These are phyloP conservation scores for Caenorhabditis sp. DNA, from an alignment of 2,888 invertebrate genomes.

Conservation along the genomic window DNA sequence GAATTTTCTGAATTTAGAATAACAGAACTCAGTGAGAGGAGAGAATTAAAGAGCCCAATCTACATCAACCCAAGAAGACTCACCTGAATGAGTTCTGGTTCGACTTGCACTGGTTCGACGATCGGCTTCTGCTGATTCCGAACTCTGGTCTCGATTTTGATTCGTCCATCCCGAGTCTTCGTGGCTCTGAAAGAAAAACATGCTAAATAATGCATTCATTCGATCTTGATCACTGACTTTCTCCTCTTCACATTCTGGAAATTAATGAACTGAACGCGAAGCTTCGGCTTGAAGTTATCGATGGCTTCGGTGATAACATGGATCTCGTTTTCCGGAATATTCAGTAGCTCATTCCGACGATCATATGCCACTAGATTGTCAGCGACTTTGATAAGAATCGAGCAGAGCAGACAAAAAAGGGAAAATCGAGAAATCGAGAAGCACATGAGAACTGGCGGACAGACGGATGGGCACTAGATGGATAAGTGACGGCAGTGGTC, in stretches of 20 bases:
- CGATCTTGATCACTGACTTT: slow-evolving; percentile 34
- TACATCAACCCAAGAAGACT: background rate
- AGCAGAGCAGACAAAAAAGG: slow-evolving; percentile 21
- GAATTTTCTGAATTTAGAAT: too few relatives aligned
- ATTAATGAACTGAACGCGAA: slow-evolving; percentile 51
- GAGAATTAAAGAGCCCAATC: background rate
- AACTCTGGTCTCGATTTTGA: slow-evolving; percentile 37
- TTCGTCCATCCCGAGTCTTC: slow-evolving; percentile 33
- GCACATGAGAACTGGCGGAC: slow-evolving; percentile 20
- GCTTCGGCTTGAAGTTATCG: slow-evolving; percentile 56
- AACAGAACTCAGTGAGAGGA: too few relatives aligned
- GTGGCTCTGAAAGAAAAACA: slow-evolving; percentile 42
- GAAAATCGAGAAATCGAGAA: slow-evolving; percentile 46
- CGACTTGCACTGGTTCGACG: slow-evolving; percentile 55
- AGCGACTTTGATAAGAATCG: slow-evolving; percentile 13
- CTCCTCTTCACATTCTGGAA: slow-evolving; percentile 52
- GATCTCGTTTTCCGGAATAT: slow-evolving; percentile 59
- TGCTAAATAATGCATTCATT: background rate
- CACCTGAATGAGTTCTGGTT: slow-evolving; percentile 45
- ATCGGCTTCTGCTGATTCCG: slow-evolving; percentile 28
- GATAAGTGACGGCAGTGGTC: slow-evolving; percentile 27
- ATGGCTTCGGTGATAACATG: slow-evolving; percentile 58
- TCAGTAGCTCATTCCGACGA: slow-evolving; percentile 47
- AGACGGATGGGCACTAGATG: slow-evolving; percentile 2
- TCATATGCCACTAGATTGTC: slow-evolving; percentile 60